These are phyloP conservation scores for Camponotus vicinus DNA, from an alignment of 1,140 invertebrate species.

Conservation along the genomic window DNA sequence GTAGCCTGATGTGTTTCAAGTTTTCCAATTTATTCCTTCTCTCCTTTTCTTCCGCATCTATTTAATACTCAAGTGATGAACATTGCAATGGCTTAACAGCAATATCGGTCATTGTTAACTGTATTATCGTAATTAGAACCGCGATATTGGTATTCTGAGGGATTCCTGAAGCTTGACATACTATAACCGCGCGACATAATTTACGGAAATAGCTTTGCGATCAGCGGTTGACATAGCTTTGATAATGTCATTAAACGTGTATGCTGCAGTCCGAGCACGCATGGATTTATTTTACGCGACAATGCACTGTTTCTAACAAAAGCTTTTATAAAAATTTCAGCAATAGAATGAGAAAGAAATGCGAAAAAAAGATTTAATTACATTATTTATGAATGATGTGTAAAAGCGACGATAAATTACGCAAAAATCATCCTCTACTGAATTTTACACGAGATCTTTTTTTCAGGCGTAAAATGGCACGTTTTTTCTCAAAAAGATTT, in stretches of 20 bases:
- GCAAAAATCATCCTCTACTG: background rate
- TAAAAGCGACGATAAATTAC: background rate
- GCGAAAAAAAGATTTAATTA: conserved; percentile 8
- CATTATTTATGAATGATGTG: background rate
- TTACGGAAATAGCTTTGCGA: conserved; percentile 77
- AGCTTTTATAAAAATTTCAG: background rate
- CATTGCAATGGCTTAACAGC: conserved; percentile 61
- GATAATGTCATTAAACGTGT: conserved; percentile 73
- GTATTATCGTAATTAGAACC: conserved; percentile 72
- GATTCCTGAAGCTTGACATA: conserved; percentile 69
- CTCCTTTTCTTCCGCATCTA: background rate
- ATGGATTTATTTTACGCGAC: conserved; percentile 60
- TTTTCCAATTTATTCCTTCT: background rate
- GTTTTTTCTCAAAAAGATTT: conserved; percentile 31
- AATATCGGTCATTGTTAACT: conserved; percentile 73
- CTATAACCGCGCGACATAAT: conserved; percentile 74
- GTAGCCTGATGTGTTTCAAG: background rate
- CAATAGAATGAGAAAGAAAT: background rate
- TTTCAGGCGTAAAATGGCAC: background rate
- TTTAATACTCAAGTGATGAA: conserved; percentile 34
- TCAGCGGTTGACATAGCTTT: conserved; percentile 71
- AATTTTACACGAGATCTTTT: conserved; percentile 4
- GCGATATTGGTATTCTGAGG: conserved; percentile 73
- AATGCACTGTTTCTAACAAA: conserved; percentile 4
- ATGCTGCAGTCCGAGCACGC: conserved; percentile 60